Base-by-base conservation (phyloP, 2,113 vertebrate species). In the Xenopus laevis region DNA sequence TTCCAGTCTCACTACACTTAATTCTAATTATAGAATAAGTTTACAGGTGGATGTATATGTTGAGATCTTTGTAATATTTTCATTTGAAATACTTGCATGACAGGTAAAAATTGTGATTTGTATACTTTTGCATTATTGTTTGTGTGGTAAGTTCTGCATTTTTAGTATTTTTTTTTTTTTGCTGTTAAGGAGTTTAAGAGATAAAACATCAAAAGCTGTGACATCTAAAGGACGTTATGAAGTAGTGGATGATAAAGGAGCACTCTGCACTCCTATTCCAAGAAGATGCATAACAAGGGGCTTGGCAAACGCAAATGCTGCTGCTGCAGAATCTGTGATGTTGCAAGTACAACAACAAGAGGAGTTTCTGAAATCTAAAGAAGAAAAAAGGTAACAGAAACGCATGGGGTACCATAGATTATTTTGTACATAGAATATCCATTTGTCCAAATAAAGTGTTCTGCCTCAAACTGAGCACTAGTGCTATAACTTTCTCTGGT, bases 341-440 rank as follows among this genome's bases (percentile, higher is more conserved):
- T 92, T 98, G 79, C 96, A 97, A 86, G 88, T 90, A 80, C 84
- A 98, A 69, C 91, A 95, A 78, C 86, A 95, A 82, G 95, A 98
- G 83, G 97, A 98, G 81, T 95, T 97, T 63, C 93, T 95, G 83
- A 92, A 88, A 86, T 92, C 91, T 82, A 97, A 94, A 86, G 96
- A 98, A 72, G 95, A 98, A 85, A 99, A 92, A 83, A 95, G 95
- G 97, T 98, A 84, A 40, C 33, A 3, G 6, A 40, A 7, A 9
- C 8, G n/a, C 5, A 40, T 40, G 33, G 5, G 5, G 1, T 40
- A 40, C 33, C 33, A 40, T 40, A 3, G 33, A 7, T 40, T 40
- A 40, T 40, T 4, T 40, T 3, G 6, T 40, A 1, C 33, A 40
- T 40, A 3, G 33, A 40, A 4, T 40, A 40, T 40, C 33, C 8